Evolutionary conservation across 2,113 vertebrate species (phyloP).

Genomic region (Trochalopteron elliotii): DNA sequence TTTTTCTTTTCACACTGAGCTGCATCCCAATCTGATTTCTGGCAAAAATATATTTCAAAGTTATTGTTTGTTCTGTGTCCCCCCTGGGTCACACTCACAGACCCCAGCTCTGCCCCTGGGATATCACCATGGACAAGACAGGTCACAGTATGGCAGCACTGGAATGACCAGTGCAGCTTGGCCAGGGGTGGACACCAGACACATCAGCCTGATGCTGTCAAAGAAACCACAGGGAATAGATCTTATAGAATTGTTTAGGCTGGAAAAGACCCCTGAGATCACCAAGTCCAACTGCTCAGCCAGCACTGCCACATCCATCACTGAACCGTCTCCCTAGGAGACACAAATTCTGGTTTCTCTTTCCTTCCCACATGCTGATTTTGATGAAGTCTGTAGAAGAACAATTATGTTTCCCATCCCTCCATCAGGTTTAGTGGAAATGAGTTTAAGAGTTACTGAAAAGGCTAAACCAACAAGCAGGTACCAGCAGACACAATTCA

Average conservation of each 20-base stretch:
- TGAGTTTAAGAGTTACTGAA: neutral
- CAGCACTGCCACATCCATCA: neutral
- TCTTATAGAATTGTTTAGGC: neutral
- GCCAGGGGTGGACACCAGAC: neutral
- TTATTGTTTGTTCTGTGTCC: neutral
- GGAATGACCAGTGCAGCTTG: neutral
- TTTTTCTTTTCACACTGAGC: neutral
- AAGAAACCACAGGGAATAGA: neutral
- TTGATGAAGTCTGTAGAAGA: neutral
- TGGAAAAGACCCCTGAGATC: neutral
- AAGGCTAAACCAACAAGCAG: neutral
- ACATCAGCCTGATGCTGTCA: neutral
- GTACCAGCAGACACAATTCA: neutral
- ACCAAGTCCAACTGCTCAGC: neutral
- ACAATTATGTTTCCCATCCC: neutral
- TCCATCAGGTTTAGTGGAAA: neutral
- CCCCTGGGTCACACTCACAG: neutral
- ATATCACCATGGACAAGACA: neutral
- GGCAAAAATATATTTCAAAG: neutral
- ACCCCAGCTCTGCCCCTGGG: neutral
- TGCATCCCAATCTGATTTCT: neutral
- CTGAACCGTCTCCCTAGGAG: neutral
- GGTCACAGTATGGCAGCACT: neutral
- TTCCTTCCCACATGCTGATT: neutral
- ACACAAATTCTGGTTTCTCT: neutral